Conservation (phyloP, 2,888 invertebrate species). For the Tenthredo mesomela region DNA sequence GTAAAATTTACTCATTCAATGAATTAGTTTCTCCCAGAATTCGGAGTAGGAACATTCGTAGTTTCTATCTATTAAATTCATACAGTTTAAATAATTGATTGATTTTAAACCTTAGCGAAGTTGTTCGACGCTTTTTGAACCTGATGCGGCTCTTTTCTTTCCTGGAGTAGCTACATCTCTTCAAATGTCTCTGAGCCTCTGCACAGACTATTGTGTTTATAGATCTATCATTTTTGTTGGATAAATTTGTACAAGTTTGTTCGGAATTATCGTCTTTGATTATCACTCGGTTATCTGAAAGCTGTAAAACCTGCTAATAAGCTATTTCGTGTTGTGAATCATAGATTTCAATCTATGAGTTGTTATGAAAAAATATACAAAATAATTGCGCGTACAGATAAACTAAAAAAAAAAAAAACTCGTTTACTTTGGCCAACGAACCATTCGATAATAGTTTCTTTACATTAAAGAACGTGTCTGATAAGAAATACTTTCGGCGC, state of each 20-base stretch:
- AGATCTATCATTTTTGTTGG: not conserved
- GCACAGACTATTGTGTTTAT: not conserved
- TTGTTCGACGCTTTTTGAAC: not conserved
- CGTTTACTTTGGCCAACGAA: not conserved
- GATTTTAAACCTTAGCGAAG: not conserved
- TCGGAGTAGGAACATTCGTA: not conserved
- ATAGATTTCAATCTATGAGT: not conserved
- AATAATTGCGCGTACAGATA: not conserved
- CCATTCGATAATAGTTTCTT: not conserved
- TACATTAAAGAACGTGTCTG: not conserved
- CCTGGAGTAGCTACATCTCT: not conserved
- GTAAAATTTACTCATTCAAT: not conserved
- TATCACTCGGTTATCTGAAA: not conserved
- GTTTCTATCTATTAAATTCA: not conserved
- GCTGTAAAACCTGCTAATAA: not conserved
- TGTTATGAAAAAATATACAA: not conserved
- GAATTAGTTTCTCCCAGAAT: not conserved
- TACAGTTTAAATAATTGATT: not conserved
- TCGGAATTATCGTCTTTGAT: constrained; percentile 8
- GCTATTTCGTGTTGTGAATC: constrained; percentile 20
- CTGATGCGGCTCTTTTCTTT: not conserved
- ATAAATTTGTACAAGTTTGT: not conserved
- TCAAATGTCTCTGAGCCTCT: not conserved
- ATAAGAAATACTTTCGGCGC: not conserved
- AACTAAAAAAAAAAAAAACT: not conserved